A percentile compares a stretch with the other conserved stretches of the same genome.
phyloP scores from a whole-genome alignment of 1,140 invertebrate genomes.

The Drosophila pallidifrons region DNA sequence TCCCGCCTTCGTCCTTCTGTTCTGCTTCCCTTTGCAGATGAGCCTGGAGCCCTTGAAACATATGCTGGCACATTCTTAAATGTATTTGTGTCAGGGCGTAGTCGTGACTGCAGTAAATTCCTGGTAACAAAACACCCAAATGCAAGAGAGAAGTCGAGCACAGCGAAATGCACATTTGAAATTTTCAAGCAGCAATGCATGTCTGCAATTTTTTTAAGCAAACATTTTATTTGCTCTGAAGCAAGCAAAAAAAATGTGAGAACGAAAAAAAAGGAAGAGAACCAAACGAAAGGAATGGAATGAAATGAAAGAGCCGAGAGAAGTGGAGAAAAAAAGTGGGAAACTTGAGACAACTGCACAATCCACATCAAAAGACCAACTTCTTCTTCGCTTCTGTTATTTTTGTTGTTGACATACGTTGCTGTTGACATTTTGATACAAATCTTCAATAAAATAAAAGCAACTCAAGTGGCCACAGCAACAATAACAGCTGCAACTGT shows the following conservation, averaged over 20 bases:
- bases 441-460: slow-evolving; percentile 81
- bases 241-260: slow-evolving; percentile 41
- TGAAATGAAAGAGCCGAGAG: neutral
- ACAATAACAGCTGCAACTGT: slow-evolving; percentile 12
- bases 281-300: neutral
- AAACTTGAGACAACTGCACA: slow-evolving; percentile 66
- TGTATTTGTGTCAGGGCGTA: slow-evolving; percentile 67
- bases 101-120: slow-evolving; percentile 81
- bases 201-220: slow-evolving; percentile 79
- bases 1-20: neutral
- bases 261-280: neutral
- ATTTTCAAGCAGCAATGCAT: slow-evolving; percentile 64
- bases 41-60: slow-evolving; percentile 25
- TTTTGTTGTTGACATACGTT: slow-evolving; percentile 64
- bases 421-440: slow-evolving; percentile 79
- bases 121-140: slow-evolving; percentile 56
- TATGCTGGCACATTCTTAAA: slow-evolving; percentile 72
- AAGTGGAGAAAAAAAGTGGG: slow-evolving; percentile 9
- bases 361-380: slow-evolving; percentile 71
- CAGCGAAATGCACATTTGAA: slow-evolving; percentile 63
- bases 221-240: slow-evolving; percentile 73
- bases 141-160: slow-evolving; percentile 8
- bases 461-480: slow-evolving; percentile 66
- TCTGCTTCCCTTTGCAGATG: neutral
- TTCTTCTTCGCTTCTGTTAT: slow-evolving; percentile 50